Percentiles rank a stretch among this genome's conserved stretches.
phyloP scores from a whole-genome alignment of 2,113 vertebrate species.

The Gnathonemus echidnorhynchus region DNA sequence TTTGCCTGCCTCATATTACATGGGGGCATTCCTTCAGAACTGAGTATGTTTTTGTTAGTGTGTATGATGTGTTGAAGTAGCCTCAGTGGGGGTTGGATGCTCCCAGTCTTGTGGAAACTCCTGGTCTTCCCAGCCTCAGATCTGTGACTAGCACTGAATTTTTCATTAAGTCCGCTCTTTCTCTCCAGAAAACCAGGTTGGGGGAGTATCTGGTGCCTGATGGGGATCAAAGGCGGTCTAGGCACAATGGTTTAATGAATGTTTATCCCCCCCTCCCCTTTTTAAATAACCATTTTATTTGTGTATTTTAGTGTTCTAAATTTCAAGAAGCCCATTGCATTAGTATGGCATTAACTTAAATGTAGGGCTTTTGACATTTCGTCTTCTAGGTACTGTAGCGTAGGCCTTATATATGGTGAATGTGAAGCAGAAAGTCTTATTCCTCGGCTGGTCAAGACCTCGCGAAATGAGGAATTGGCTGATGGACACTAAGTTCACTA shows the following conservation, averaged over 20 bases:
- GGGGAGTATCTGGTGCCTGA: neutral
- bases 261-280: neutral
- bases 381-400: conserved; percentile 45
- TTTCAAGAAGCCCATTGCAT: conserved; percentile 17
- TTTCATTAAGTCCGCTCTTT: neutral
- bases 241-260: conserved; percentile 19
- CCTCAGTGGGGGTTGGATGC: neutral
- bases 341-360: conserved; percentile 18
- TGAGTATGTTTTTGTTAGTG: neutral
- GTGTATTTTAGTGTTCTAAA: conserved; percentile 5
- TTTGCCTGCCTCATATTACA: neutral
- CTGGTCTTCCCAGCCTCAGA: neutral
- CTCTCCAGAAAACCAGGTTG: neutral
- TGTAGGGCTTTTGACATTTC: conserved; percentile 9
- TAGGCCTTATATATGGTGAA: conserved; percentile 33
- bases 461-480: conserved; percentile 25
- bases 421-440: conserved; percentile 23
- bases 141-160: conserved; percentile 11
- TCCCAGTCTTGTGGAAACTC: neutral
- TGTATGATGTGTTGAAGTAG: conserved; percentile 4
- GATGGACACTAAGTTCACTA: conserved; percentile 1
- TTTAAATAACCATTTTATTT: conserved; percentile 1
- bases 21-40: neutral
- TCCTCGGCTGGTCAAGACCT: conserved; percentile 1
- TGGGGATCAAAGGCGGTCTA: neutral